Conservation (phyloP, 2,888 invertebrate genomes). For the Trimorus sp. region DNA sequence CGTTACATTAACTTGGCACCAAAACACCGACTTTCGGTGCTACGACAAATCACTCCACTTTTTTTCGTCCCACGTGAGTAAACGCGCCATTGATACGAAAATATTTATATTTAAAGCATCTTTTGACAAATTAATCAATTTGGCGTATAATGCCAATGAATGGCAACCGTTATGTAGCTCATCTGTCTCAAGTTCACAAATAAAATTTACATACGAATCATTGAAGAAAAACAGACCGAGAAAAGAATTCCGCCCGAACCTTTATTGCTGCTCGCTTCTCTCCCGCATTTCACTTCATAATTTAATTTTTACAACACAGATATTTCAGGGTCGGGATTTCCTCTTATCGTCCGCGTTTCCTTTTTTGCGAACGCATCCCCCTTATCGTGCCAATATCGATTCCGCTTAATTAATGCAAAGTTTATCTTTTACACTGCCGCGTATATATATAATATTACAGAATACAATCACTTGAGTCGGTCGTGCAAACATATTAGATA, state of each 20-base stretch:
- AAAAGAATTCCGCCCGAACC: constrained; percentile 23
- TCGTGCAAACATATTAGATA: constrained; percentile 59
- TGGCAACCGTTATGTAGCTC: constrained; percentile 39
- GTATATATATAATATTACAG: constrained; percentile 50
- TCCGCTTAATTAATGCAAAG: constrained; percentile 55
- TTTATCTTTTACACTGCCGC: constrained; percentile 46
- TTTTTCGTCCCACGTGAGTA: constrained; percentile 5
- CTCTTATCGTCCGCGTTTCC: neutral
- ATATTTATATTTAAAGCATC: constrained; percentile 38
- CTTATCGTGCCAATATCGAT: constrained; percentile 46
- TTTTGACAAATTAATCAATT: constrained; percentile 51
- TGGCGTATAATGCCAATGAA: constrained; percentile 42
- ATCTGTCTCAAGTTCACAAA: constrained; percentile 49
- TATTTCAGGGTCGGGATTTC: constrained; percentile 9
- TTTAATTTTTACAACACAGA: constrained; percentile 38
- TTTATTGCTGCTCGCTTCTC: constrained; percentile 35
- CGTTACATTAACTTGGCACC: no score
- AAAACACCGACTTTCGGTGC: neutral
- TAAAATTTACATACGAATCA: constrained; percentile 50
- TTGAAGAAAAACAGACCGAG: constrained; percentile 15
- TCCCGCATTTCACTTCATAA: constrained; percentile 46
- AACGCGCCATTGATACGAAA: constrained; percentile 15
- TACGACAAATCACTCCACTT: constrained; percentile 25
- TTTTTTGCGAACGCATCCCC: constrained; percentile 13
- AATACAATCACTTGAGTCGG: constrained; percentile 56